Percentiles rank a stretch among this genome's conserved stretches.
These are phyloP conservation scores for Drosophila lacertosa DNA, from an alignment of 1,140 invertebrate genomes.

Conservation along the genomic window DNA sequence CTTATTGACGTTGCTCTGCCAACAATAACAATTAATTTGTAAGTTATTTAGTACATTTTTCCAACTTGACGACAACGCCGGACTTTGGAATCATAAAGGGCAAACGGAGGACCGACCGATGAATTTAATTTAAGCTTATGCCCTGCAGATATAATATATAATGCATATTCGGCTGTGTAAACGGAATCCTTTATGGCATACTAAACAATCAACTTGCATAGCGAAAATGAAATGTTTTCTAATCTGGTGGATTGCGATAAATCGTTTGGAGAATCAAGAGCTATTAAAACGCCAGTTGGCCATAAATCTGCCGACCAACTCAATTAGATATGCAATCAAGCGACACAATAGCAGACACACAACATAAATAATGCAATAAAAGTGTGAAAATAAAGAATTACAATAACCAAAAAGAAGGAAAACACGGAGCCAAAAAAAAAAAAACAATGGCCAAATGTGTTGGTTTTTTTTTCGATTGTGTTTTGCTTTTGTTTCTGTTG, in stretches of 20 bases:
- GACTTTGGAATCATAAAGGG: neutral
- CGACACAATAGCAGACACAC: constrained; percentile 16
- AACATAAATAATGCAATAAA: constrained; percentile 59
- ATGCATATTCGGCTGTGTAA: neutral
- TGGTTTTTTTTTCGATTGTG: constrained; percentile 26
- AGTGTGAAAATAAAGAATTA: constrained; percentile 47
- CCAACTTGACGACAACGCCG: neutral
- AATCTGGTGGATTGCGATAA: constrained; percentile 22
- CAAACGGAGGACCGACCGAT: neutral
- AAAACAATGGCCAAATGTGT: constrained; percentile 21
- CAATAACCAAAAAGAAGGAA: constrained; percentile 6
- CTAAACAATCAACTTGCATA: neutral
- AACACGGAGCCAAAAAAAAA: constrained; percentile 22
- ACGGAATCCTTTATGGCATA: constrained; percentile 1
- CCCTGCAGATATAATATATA: neutral
- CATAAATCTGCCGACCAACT: constrained; percentile 50
- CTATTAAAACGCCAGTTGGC: constrained; percentile 35
- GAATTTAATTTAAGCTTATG: neutral
- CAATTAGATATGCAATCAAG: constrained; percentile 59
- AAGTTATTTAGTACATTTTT: too few relatives aligned
- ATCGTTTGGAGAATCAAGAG: constrained; percentile 4
- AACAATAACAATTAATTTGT: too few relatives aligned
- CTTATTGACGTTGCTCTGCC: neutral
- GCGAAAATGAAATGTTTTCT: constrained; percentile 4
- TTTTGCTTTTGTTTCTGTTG: constrained; percentile 20